Base-by-base conservation (phyloP, 2,797 vertebrate species). In the Anguilla megastoma region DNA sequence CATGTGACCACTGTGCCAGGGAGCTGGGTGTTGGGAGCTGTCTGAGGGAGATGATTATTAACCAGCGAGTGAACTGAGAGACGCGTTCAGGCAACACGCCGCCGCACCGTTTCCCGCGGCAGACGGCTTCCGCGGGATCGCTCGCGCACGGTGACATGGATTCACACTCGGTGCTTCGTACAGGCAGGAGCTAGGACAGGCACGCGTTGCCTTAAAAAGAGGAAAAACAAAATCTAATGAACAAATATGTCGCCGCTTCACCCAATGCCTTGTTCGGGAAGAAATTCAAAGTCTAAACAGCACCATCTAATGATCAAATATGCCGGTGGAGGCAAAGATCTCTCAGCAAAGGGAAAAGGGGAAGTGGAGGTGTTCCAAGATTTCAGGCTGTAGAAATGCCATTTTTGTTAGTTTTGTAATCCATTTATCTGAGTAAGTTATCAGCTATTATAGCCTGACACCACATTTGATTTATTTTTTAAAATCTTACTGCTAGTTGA, bases 1-100 rank as follows among this genome's bases (percentile, higher is more conserved):
- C 95, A 94, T 87, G 89, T 96, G 96, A 94, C 86, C 27, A 85
- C 54, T 33, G 69, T 85, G 66, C 87, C 87, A 85, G 87, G 84
- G 87, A 88, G 84, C 79, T 82, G 79, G 45, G 79, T 82, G 79
- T 82, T 86, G 21, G 84, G 87, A 88, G 52, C 88, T 79, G 88
- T 89, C 86, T 90, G 86, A 90, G 90, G 88, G 88, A 88, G 86
- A 86, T 90, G 90, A 82, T 89, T 89, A 89, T 87, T 89, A 84
- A 60, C 82, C 69, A 87, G 80, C 80, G 88, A 85, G 52, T 87
- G 66, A 87, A 85, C 86, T 85, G 85, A 88, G 69, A 88, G 87
- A 76, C 83, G 79, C 83, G 33, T 79, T 88, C 69, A 76, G 83
- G 52, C 87, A 76, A 21, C 58, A 69, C 82, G 63, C 82, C 86